Base-by-base conservation (phyloP, 37 sponge, comb jelly and placozoan species). In the Lycopodina hypogea region DNA sequence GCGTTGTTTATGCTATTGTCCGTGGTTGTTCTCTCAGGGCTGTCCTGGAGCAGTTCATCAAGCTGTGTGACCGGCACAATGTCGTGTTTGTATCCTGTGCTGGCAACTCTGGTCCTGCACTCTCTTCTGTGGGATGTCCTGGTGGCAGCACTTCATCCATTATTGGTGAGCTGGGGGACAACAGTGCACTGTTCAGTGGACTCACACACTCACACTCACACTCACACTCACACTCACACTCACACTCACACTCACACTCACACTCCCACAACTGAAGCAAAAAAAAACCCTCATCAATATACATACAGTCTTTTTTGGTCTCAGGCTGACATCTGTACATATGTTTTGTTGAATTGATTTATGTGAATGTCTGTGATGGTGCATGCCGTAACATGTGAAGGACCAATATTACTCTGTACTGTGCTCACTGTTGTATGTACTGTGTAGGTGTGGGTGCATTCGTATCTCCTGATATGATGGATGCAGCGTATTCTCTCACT, bases 391-490 rank as follows among this genome's bases (percentile, higher is more conserved):
- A n/a, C n/a, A n/a, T n/a, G n/a, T n/a, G n/a, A n/a, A n/a, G n/a
- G n/a, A n/a, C n/a, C n/a, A n/a, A n/a, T n/a, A n/a, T n/a, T n/a
- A n/a, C n/a, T n/a, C n/a, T n/a, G n/a, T n/a, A n/a, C n/a, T n/a
- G n/a, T n/a, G n/a, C n/a, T n/a, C n/a, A n/a, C n/a, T n/a, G n/a
- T n/a, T n/a, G n/a, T n/a, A n/a, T n/a, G n/a, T n/a, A n/a, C 24
- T 60, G 61, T 60, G 48, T 45, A 91, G 96, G 95, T 32, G 84
- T 96, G 21, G 92, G 90, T 76, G 97, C 97, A 32, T 89, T 84
- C 77, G 92, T 94, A 9, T 86, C 97, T 39, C 89, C 93, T 45
- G 87, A 94, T 28, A 96, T 96, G 97, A 96, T 96, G 97, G 77
- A 33, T 22, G 90, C 75, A 7, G 87, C 89, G 62, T 96, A 96